Evolutionary conservation across 2,113 vertebrate species (phyloP).

Genomic region (Sinocyclocheilus maitianheensis): DNA sequence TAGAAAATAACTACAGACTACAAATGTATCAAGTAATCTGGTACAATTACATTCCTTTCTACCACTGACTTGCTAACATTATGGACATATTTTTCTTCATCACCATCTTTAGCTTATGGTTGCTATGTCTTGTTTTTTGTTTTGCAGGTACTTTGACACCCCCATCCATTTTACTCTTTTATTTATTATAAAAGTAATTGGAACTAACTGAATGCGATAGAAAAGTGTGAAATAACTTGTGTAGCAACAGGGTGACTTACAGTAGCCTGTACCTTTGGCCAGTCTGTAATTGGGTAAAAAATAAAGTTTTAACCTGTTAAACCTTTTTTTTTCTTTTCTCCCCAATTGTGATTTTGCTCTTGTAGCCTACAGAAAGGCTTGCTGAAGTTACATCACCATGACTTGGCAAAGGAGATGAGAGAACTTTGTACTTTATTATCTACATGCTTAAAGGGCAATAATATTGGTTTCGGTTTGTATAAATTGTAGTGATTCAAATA

Average conservation of each 20-base stretch:
- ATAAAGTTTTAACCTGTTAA: no score
- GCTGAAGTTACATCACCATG: slow-evolving; percentile 30
- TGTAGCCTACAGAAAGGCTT: not conserved
- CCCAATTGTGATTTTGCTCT: not conserved
- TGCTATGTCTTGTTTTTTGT: not conserved
- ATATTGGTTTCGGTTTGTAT: not conserved
- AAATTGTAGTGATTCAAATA: not conserved
- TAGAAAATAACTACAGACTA: not conserved
- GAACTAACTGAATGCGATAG: not conserved
- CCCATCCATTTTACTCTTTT: not conserved
- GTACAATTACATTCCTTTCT: not conserved
- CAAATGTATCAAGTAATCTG: not conserved
- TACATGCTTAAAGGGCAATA: not conserved
- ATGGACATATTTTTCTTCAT: not conserved
- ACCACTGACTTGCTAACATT: not conserved
- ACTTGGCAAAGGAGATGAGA: not conserved
- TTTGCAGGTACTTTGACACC: not conserved
- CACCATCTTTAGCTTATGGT: not conserved
- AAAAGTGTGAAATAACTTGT: not conserved
- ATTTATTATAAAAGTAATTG: not conserved
- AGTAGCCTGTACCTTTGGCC: no score
- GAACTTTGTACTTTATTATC: slow-evolving; percentile 31
- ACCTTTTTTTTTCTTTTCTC: not conserved
- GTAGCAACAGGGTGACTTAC: no score
- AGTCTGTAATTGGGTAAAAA: no score